Evolutionary conservation across 2,888 invertebrate genomes (phyloP), one percentile per base, ranked within the genome.

Genomic region (Dynastes hyllus): DNA sequence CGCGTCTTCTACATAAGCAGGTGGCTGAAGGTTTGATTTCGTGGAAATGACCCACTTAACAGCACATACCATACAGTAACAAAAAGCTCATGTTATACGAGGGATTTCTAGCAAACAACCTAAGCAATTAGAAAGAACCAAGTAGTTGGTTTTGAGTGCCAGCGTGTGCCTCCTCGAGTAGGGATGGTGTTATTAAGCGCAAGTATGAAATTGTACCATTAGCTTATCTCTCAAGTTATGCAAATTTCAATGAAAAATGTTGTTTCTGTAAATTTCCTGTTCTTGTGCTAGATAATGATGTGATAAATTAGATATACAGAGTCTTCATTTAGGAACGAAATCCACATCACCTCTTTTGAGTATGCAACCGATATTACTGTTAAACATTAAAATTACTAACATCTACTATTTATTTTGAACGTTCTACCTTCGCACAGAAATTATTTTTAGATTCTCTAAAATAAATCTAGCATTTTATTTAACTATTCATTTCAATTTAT

Each of bases 201-300:
- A 61, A 73, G 73, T 50, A 61, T 63, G 61, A 75, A 63, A 75
- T 75, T 75, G 63, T 61, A 61, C 69, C 22, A 61, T 73, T 75
- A 75, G 50, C 29, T 61, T 61, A 61, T 61, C 45, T 75, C 45
- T 45, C 22, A 55, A 8, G 29, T 75, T 61, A 75, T 75, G 73
- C 61, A 75, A 45, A 61, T 61, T 58, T 13, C 6, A n/a, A 27
- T 75, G 73, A 75, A 58, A 75, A 50, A 61, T 61, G 63, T 45
- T 45, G 22, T 29, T 61, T 75, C 53, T 63, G 50, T 2, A 61
- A 61, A 75, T 75, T 75, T 75, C 32, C 73, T 40, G 61, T 50
- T 5, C 40, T 40, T 75, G n/a, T 40, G 45, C 40, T 61, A 45
- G 13, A 45, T 61, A 13, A 61, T 11, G 58, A 13, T 61, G 73